Base-by-base conservation (phyloP, 2,888 invertebrate genomes). In the Polydesmus complanatus region DNA sequence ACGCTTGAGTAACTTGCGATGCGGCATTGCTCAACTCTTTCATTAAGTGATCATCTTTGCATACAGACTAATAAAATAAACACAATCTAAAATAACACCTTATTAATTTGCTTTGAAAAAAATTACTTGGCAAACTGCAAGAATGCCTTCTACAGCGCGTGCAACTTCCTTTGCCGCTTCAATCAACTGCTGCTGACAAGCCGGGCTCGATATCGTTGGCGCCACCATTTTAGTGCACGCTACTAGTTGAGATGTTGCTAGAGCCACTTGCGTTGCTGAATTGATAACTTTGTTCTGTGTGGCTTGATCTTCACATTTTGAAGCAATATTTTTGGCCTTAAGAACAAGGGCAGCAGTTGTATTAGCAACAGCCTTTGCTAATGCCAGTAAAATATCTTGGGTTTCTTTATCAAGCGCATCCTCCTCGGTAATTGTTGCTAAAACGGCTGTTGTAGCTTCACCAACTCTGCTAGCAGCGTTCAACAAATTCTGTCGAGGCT, bases 281-380 rank as follows among this genome's bases (percentile, higher is more conserved):
- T 90, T 88, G 67, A 99, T 96, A 54, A 97, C 92, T 63, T 68
- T 79, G 73, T 90, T 89, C 75, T 91, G 89, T 27, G 84, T 81
- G 48, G 82, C 83, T 65, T 86, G 86, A 69, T 87, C 85, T 68
- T 88, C 88, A 66, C 88, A 88, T 56, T 76, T 77, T 1, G 90
- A 88, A 0, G 97, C 95, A 65, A 97, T 94, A 69, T 90, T 89
- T 78, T 97, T 96, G 0, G 97, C 96, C 72, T 92, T 90, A 60
- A 97, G 79, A 1, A 99, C 97, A 58, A 98, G 77, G 1, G 92
- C 90, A 0, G 98, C 97, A 0, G 98, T 96, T 1, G 95, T 92
- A 73, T 96, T 98, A 51, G 98, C 98, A 27, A 98, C 97, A 0
- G 90, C 91, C 76, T 97, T 97, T 3, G 97, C 97, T 66, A 96